phyloP scores from a whole-genome alignment of 92 coral and sea anemone genomes.

The Epizoanthus scotinus region DNA sequence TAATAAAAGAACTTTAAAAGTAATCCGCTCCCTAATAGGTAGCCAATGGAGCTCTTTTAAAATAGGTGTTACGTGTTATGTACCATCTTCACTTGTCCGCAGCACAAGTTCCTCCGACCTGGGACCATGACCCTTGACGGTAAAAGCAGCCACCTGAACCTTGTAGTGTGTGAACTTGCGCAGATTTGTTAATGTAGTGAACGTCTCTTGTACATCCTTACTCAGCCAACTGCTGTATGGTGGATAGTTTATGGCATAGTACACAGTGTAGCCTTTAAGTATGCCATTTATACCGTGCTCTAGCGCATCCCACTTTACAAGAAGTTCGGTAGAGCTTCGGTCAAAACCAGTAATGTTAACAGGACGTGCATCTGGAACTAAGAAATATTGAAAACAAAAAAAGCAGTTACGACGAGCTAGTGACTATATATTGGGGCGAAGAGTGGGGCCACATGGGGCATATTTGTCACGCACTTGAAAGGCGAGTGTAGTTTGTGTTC shows the following conservation, averaged over 20 bases:
- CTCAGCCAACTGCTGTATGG: not conserved
- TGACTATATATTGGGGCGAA: too few relatives aligned
- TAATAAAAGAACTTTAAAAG: too few relatives aligned
- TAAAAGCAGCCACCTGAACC: constrained; percentile 36
- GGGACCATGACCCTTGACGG: constrained; percentile 33
- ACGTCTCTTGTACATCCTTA: constrained; percentile 2
- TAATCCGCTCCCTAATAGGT: too few relatives aligned
- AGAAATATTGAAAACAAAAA: not conserved
- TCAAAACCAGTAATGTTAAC: constrained; percentile 20
- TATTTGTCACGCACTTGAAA: too few relatives aligned
- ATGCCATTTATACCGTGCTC: constrained; percentile 31
- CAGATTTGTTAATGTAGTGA: constrained; percentile 13
- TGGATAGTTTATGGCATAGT: not conserved
- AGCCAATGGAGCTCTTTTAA: too few relatives aligned
- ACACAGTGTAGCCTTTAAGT: constrained; percentile 33
- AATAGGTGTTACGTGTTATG: too few relatives aligned
- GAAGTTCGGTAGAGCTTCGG: constrained; percentile 29
- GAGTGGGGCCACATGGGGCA: too few relatives aligned
- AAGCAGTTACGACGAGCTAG: too few relatives aligned
- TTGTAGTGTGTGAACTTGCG: constrained; percentile 22
- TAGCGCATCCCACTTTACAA: constrained; percentile 22
- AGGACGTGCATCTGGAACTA: constrained; percentile 9
- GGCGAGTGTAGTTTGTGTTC: too few relatives aligned
- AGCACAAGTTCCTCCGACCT: constrained; percentile 20
- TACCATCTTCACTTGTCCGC: constrained; percentile 40